These are phyloP conservation scores for Pseudomyrmex cubaensis DNA, from an alignment of 1,140 invertebrate genomes.

Conservation along the genomic window DNA sequence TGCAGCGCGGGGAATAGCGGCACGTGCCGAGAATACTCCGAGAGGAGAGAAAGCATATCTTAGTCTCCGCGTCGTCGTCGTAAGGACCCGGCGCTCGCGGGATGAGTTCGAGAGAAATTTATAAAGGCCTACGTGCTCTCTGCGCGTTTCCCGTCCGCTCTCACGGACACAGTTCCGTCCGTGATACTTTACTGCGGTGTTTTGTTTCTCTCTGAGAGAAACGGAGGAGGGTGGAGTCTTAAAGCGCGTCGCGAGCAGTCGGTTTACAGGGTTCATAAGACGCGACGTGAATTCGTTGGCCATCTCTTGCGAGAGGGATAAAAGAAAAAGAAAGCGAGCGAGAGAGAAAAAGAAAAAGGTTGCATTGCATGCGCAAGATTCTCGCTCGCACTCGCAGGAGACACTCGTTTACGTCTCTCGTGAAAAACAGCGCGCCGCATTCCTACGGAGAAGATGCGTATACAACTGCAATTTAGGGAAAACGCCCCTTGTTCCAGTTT, in stretches of 20 bases:
- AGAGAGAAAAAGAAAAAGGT: conserved; percentile 23
- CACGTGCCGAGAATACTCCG: conserved; percentile 78
- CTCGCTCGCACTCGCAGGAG: conserved; percentile 49
- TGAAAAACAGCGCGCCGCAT: conserved; percentile 67
- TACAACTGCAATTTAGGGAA: conserved; percentile 43
- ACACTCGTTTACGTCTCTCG: conserved; percentile 67
- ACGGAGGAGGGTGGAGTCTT: conserved; percentile 57
- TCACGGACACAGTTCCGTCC: conserved; percentile 51
- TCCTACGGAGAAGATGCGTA: conserved; percentile 28
- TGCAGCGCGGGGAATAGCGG: conserved; percentile 64
- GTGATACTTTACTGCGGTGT: conserved; percentile 79
- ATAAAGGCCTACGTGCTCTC: conserved; percentile 82
- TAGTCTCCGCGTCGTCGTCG: conserved; percentile 36
- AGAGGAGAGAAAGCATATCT: conserved; percentile 73
- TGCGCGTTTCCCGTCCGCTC: conserved; percentile 47
- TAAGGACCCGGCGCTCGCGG: conserved; percentile 29
- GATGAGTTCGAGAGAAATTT: conserved; percentile 79
- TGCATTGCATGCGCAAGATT: conserved; percentile 70
- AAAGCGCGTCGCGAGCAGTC: conserved; percentile 82
- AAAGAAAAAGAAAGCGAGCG: neutral
- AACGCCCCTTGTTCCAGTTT: neutral
- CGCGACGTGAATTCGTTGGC: conserved; percentile 73
- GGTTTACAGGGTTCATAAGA: conserved; percentile 80
- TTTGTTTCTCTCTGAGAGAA: conserved; percentile 73
- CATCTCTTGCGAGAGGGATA: neutral